These are phyloP conservation scores for Aphrophora alni DNA, from an alignment of 2,888 invertebrate species.

Conservation along the genomic window DNA sequence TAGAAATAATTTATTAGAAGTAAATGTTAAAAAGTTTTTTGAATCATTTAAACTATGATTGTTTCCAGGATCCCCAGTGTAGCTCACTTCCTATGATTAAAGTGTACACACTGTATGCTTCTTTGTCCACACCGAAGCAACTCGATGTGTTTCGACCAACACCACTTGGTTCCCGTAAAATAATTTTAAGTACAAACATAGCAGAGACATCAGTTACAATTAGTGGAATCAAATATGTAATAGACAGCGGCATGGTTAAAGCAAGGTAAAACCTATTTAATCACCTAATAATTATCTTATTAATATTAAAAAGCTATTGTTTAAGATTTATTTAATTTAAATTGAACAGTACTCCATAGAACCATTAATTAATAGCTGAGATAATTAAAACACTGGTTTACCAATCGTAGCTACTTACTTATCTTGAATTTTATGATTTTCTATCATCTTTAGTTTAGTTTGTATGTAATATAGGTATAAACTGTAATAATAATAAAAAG, in stretches of 20 bases:
- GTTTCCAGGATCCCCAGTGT: conserved; percentile 44
- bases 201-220: conserved; percentile 69
- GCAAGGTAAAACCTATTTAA: conserved; percentile 69
- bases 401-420: no score
- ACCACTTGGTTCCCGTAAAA: conserved; percentile 59
- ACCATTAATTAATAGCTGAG: no score
- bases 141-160: conserved; percentile 60
- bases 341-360: no score
- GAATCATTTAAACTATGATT: neutral
- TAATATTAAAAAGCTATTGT: no score
- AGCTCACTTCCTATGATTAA: neutral
- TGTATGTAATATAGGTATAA: no score
- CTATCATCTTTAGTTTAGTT: no score
- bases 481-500: no score
- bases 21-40: no score
- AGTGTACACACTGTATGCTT: conserved; percentile 69
- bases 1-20: no score
- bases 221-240: conserved; percentile 81
- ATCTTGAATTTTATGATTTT: no score
- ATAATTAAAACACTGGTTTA: no score
- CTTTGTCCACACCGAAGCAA: conserved; percentile 60
- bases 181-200: conserved; percentile 65
- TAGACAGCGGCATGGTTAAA: conserved; percentile 93
- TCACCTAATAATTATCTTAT: conserved; percentile 7
- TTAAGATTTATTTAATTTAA: neutral